Base-by-base conservation (phyloP, 2,888 invertebrate species). In the Mongoloraphidia duomilia region DNA sequence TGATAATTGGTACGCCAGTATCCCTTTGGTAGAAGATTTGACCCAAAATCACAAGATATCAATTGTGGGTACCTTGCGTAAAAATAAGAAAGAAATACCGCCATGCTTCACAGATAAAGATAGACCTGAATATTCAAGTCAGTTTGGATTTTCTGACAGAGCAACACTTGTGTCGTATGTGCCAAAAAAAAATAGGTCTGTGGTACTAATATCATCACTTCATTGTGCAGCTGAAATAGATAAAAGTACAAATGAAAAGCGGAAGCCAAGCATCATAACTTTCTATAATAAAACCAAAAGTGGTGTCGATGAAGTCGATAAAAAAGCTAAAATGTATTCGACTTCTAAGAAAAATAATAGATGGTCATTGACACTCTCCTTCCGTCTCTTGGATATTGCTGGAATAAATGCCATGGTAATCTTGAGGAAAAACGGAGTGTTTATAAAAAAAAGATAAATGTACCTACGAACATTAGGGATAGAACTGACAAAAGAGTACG, bases 1-100 rank as follows among this genome's bases (percentile, higher is more conserved):
- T 34, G 58, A 60, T 43, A 59, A 59, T 49, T 59, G 56, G 56
- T 59, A 52, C 47, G 53, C 52, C 6, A 51, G 48, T 45, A 14
- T 10, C 14, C 52, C 51, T 26, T 50, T 59, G 1, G 34, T 55
- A 2, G 13, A 9, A 1, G 26, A 52, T 10, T 34, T 55, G 26
- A 50, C 52, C 8, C 8, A 53, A 44, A 37, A 49, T 12, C 48
- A 54, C 44, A 48, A 41, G 34, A 12, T 54, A 13, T 53, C 54
- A 33, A 26, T 51, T 39, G 49, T 51, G 12, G 55, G 54, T 33
- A 55, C 55, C 11, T 14, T 54, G 36, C 13, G 48, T 2, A 54
- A 54, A 49, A 54, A 54, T 37, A 54, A 55, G 42, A 41, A 42
- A 36, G 34, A 50, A 10, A 49, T 55, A 10, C 53, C 51, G 10